Conservation (phyloP, 2,888 invertebrate genomes). For the Drosophila planitibia region DNA sequence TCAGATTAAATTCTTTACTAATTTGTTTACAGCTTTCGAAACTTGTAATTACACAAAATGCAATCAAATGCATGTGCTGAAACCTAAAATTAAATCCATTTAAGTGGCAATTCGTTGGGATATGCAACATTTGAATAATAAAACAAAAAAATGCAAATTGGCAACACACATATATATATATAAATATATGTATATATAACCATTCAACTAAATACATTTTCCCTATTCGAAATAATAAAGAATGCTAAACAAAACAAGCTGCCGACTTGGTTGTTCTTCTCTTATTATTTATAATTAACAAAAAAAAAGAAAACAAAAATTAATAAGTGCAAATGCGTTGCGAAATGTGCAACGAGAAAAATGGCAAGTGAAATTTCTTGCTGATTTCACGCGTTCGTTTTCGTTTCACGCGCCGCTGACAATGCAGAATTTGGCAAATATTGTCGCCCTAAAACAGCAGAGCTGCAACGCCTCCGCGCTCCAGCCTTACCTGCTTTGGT, state of each 20-base stretch:
- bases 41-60: neutral
- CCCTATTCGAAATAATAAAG: constrained; percentile 25
- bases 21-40: neutral
- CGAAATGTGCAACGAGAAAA: constrained; percentile 40
- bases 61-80: neutral
- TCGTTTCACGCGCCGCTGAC: constrained; percentile 53
- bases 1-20: neutral
- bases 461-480: constrained; percentile 16
- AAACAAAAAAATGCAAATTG: neutral
- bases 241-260: constrained; percentile 59
- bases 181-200: neutral
- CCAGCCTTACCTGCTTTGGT: constrained; percentile 22
- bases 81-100: neutral
- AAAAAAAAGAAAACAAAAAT: constrained; percentile 33
- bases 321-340: constrained; percentile 58
- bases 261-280: constrained; percentile 20
- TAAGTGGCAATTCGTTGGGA: neutral
- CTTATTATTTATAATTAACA: constrained; percentile 40
- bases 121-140: neutral
- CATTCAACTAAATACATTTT: neutral
- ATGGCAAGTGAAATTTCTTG: constrained; percentile 50
- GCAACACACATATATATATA: rapidly evolving
- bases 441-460: constrained; percentile 46
- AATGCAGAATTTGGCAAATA: constrained; percentile 63
- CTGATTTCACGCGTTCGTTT: constrained; percentile 67